Base-by-base conservation (phyloP, 2,797 vertebrate species). In the Amblyopsis hoosieri region DNA sequence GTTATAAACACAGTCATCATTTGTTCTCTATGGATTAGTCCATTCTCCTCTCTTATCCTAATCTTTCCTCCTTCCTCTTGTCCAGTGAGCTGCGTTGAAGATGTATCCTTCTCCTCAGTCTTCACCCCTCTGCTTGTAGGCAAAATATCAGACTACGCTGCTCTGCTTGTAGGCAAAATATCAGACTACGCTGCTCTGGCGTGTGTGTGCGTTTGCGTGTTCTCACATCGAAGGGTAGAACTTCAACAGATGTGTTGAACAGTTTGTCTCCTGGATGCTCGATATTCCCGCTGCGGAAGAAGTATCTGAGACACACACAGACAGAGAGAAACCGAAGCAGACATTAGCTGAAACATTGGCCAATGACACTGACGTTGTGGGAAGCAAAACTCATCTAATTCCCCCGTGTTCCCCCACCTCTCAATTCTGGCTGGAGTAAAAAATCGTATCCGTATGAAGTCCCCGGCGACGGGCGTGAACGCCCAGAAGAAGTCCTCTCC, bases 401-500 rank as follows among this genome's bases (percentile, higher is more conserved):
- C 10, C 4, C 12, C 17, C 19, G 2, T 12, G 7, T 54, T 31
- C 52, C 52, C 51, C 2, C 4, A 31, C 52, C 96, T 96, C 90
- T 98, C 96, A 0, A 99, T 92, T 45, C 95, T 94, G 58, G 98
- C 93, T 0, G 97, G 97, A 2, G 96, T 97, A 85, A 98, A 98
- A 91, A 99, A 99, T 45, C 97, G 91, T 69, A 99, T 97, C 64
- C 96, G 92, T 79, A 99, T 95, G 85, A 99, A 99, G 87, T 99
- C 97, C 11, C 97, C 97, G 0, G 95, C 95, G 0, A 95, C 92
- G 0, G 97, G 97, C 0, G 97, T 99, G 88, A 99, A 98, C 52
- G 97, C 97, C 97, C 97, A 99, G 91, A 99, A 99, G 93, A 99
- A 98, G 80, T 98, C 97, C 84, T 99, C 96, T 0, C 96, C 91